These are phyloP conservation scores for Laothoe populi DNA, from an alignment of 2,888 invertebrate genomes.

Conservation along the genomic window DNA sequence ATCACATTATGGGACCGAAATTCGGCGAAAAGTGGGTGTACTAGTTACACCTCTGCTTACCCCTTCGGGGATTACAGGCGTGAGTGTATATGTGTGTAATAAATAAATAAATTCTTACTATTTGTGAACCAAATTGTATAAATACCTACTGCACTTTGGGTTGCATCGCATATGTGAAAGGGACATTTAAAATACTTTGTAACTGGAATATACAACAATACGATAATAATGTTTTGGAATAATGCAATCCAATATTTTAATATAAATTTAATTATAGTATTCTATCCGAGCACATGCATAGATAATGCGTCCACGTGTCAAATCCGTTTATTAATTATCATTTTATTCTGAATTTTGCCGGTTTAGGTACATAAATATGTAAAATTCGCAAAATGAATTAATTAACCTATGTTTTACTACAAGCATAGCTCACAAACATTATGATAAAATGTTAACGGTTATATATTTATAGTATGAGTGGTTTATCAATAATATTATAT, in stretches of 20 bases:
- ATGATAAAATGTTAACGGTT: no score
- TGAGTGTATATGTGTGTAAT: no score
- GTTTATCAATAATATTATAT: no score
- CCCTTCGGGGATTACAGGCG: no score
- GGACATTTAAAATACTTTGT: not conserved
- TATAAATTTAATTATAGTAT: conserved; percentile 8
- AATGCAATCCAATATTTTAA: not conserved
- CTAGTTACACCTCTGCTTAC: no score
- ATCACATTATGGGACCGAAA: no score
- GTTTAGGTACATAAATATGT: not conserved
- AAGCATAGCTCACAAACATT: not conserved
- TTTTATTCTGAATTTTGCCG: not conserved
- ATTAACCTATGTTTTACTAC: not conserved
- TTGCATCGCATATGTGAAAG: not conserved
- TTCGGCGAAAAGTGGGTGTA: no score
- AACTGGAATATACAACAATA: no score
- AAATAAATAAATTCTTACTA: no score
- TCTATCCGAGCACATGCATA: not conserved
- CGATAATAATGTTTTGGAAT: not conserved
- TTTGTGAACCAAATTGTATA: no score
- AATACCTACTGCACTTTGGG: not conserved
- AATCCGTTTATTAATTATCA: not conserved
- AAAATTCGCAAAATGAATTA: not conserved
- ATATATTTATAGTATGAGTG: no score
- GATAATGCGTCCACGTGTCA: not conserved